A percentile compares a stretch with the other conserved stretches of the same genome.
Evolutionary conservation across 2,113 vertebrate genomes (phyloP).

Genomic region (Rafetus swinhoei): DNA sequence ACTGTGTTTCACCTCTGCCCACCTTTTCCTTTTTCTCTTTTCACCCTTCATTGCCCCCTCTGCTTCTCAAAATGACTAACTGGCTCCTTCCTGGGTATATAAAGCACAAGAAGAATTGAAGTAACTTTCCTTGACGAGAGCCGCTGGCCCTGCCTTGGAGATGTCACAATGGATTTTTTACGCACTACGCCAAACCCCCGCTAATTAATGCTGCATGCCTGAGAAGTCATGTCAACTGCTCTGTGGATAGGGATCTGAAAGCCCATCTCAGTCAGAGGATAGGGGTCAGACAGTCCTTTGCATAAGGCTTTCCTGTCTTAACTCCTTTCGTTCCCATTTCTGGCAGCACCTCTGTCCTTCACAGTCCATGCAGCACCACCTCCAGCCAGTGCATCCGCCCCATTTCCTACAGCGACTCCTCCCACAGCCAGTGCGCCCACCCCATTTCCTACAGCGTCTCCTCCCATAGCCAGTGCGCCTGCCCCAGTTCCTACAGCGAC

Average conservation of each 20-base stretch:
- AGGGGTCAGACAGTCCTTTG: neutral
- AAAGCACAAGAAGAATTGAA: neutral
- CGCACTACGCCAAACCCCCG: neutral
- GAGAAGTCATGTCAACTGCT: neutral
- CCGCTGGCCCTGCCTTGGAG: constrained; percentile 15
- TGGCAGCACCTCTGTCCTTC: neutral
- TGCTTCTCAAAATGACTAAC: neutral
- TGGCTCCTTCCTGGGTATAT: neutral
- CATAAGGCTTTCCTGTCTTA: neutral
- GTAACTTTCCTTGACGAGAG: constrained; percentile 44
- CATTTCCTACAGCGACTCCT: neutral
- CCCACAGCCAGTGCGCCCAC: neutral
- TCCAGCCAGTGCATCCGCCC: too few relatives aligned
- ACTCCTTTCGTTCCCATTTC: neutral
- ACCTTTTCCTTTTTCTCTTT: neutral
- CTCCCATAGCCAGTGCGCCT: neutral
- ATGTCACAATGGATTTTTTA: constrained; percentile 16
- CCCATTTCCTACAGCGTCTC: neutral
- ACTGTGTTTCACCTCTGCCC: neutral
- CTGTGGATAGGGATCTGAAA: constrained; percentile 1
- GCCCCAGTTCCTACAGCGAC: neutral
- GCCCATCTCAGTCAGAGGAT: neutral
- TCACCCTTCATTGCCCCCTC: neutral
- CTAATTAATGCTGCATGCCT: constrained; percentile 13
- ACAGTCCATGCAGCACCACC: neutral